These are phyloP conservation scores for Tholera decimalis DNA, from an alignment of 2,888 invertebrate genomes.

Conservation along the genomic window DNA sequence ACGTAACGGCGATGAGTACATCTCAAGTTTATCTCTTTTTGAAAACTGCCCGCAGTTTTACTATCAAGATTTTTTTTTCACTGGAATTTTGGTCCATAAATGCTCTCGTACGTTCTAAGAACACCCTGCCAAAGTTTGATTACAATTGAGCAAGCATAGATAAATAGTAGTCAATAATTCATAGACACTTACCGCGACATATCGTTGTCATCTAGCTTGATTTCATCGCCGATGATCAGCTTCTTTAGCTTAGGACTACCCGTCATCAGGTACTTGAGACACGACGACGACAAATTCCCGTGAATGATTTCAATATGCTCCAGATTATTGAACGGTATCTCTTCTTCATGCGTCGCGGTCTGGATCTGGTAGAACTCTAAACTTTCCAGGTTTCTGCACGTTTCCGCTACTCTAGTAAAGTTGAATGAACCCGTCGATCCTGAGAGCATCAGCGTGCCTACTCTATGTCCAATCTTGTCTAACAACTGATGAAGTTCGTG, in stretches of 20 bases:
- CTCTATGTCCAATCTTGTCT: constrained; percentile 89
- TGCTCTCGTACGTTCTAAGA: no score
- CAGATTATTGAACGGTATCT: constrained; percentile 91
- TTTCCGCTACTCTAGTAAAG: constrained; percentile 91
- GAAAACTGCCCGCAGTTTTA: no score
- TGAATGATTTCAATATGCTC: constrained; percentile 93
- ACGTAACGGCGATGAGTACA: no score
- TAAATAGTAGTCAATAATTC: background rate
- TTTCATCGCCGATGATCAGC: constrained; percentile 92
- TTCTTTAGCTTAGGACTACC: constrained; percentile 92
- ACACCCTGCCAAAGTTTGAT: no score
- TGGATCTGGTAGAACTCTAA: constrained; percentile 93
- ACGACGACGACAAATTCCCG: constrained; percentile 91
- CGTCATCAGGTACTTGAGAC: constrained; percentile 92
- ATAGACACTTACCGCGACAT: constrained; percentile 89
- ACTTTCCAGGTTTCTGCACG: constrained; percentile 91
- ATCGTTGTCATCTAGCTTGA: constrained; percentile 93
- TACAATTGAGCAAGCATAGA: no score
- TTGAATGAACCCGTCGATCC: constrained; percentile 91
- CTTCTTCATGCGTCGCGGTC: constrained; percentile 90
- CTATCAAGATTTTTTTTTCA: no score
- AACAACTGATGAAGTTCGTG: constrained; percentile 92
- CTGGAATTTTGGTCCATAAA: no score
- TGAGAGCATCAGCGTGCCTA: constrained; percentile 91
- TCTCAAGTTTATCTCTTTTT: background rate